phyloP scores from a whole-genome alignment of 1,140 invertebrate species.

The Brachystomella parvula region DNA sequence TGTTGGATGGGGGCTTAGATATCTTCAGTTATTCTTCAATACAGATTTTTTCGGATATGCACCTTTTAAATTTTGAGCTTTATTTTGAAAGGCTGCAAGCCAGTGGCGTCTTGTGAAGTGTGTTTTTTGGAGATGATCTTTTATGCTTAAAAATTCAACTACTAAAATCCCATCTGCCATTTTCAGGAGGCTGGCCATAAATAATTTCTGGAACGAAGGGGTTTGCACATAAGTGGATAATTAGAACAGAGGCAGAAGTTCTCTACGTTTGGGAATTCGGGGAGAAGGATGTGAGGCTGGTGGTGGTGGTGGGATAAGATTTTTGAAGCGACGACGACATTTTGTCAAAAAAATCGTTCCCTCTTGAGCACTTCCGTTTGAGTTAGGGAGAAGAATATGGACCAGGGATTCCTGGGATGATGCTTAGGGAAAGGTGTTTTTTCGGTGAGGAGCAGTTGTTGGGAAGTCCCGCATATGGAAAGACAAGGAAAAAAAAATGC shows the following conservation, averaged over 20 bases:
- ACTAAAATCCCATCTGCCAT: background rate
- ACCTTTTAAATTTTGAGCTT: background rate
- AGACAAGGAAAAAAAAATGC: background rate
- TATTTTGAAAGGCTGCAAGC: background rate
- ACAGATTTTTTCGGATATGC: background rate
- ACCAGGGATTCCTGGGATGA: too few species aligned
- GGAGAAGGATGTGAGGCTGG: background rate
- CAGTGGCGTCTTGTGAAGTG: background rate
- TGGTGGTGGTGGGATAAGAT: background rate
- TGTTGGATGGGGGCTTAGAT: too few species aligned
- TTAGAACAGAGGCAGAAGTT: background rate
- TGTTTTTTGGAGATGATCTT: too few species aligned
- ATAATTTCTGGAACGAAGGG: background rate
- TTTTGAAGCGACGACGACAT: background rate
- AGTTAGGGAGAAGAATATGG: background rate
- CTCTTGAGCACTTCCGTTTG: background rate
- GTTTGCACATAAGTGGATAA: constrained; percentile 6
- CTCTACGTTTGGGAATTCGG: background rate
- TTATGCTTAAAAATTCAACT: too few species aligned
- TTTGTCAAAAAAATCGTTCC: background rate
- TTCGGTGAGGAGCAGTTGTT: background rate
- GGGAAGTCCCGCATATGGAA: background rate
- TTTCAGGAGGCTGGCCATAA: background rate
- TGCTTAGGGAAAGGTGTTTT: constrained; percentile 2
- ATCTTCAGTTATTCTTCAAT: background rate